Evolutionary conservation across 2,888 invertebrate species (phyloP).

Genomic region (Gastrophysa polygoni): DNA sequence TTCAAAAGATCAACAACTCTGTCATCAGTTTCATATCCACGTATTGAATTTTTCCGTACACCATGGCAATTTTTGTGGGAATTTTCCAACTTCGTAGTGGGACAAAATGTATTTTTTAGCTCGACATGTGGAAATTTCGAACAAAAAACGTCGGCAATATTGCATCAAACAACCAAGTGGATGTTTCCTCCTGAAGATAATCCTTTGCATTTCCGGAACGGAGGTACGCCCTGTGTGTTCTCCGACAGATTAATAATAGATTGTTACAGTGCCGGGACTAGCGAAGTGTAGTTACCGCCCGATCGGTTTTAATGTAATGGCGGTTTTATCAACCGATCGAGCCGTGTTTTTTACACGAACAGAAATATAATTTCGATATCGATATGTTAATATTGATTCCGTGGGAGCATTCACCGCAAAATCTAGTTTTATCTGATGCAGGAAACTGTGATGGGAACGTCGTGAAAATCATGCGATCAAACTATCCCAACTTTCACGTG

Average conservation of each 20-base stretch:
- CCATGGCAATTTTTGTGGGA: too few species aligned
- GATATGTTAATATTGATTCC: not conserved
- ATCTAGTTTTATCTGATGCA: not conserved
- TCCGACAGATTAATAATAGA: slow-evolving; percentile 29
- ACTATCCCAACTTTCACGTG: not conserved
- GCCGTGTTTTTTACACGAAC: not conserved
- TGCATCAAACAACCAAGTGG: too few species aligned
- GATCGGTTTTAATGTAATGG: slow-evolving; percentile 16
- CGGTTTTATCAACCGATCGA: slow-evolving; percentile 7
- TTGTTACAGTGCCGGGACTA: slow-evolving; percentile 21
- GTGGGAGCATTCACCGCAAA: not conserved
- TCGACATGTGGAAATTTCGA: too few species aligned
- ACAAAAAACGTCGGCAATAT: too few species aligned
- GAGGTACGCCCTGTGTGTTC: not conserved
- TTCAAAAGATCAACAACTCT: too few species aligned
- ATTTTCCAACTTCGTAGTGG: too few species aligned
- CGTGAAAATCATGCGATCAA: not conserved
- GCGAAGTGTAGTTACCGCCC: slow-evolving; percentile 14
- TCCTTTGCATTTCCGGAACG: not conserved
- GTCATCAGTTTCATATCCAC: too few species aligned
- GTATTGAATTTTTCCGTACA: too few species aligned
- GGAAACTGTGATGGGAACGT: not conserved
- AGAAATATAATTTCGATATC: not conserved
- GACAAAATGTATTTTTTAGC: too few species aligned
- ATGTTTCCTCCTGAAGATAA: not conserved